phyloP scores from a whole-genome alignment of 2,888 invertebrate genomes.

The Lasioglossum leucozonium region DNA sequence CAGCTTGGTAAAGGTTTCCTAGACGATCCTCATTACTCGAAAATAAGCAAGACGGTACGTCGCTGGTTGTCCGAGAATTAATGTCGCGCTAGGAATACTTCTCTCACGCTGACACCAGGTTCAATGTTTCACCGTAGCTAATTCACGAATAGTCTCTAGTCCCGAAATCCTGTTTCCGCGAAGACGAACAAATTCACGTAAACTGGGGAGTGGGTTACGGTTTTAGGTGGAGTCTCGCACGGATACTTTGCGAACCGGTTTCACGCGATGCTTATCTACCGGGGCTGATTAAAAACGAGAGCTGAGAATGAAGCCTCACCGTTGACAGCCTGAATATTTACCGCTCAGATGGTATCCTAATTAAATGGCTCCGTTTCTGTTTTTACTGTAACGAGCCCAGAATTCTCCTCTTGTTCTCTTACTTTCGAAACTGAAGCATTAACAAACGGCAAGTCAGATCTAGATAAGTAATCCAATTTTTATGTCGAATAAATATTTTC shows the following conservation, averaged over 20 bases:
- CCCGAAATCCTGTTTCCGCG: not conserved
- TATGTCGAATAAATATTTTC: no score
- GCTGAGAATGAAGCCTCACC: not conserved
- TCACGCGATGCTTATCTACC: not conserved
- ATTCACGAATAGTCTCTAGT: not conserved
- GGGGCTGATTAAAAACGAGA: slow-evolving; percentile 5
- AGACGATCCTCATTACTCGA: not conserved
- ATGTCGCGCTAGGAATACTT: not conserved
- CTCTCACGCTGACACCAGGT: not conserved
- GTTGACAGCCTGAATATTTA: not conserved
- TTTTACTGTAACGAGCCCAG: not conserved
- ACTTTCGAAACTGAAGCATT: not conserved
- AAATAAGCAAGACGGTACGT: not conserved
- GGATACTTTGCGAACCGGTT: not conserved
- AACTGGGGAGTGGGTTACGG: not conserved
- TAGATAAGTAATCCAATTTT: no score
- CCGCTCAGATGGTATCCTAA: not conserved
- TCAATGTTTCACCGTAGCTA: not conserved
- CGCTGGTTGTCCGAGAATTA: not conserved
- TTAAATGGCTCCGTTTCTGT: not conserved
- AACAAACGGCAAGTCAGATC: no score
- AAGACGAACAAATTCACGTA: slow-evolving; percentile 1
- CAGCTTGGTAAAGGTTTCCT: slow-evolving; percentile 6
- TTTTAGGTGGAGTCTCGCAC: not conserved
- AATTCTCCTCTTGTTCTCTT: not conserved